Evolutionary conservation across 2,113 vertebrate species (phyloP), one percentile per base, ranked within the genome.

Genomic region (Nannospalax galili): DNA sequence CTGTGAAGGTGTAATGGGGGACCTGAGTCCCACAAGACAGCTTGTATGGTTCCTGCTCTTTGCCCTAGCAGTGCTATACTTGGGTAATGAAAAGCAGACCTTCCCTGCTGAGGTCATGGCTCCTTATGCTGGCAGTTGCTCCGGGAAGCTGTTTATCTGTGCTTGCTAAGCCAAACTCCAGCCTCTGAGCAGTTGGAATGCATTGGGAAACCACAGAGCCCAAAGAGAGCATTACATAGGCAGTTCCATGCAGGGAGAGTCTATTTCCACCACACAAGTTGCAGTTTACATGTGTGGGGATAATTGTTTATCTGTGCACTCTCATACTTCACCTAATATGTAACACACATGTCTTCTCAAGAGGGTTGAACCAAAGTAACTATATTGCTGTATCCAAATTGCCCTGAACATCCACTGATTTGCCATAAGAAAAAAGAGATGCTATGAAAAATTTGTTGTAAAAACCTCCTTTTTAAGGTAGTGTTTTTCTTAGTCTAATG

Each of bases 101-200:
- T 56, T 92, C 80, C 82, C 0, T 94, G 69, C 58, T 88, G 88
- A 98, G 91, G 70, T 97, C 92, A 60, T 42, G 92, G 90, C 97
- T 97, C 93, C 95, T 37, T 89, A 15, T 14, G 9, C 95, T 93
- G 95, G 93, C 95, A 88, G 93, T 69, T 91, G 75, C 93, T 97
- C 67, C 96, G 96, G 95, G 97, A 98, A 97, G 96, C 89, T 17
- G 62, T 91, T 98, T 96, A 94, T 95, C 93, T 98, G 75, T 95
- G 91, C 88, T 98, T 96, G 78, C 72, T 92, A 97, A 98, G 96
- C 97, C 96, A 96, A 90, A 93, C 81, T 88, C 85, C 58, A 88
- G 95, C 70, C 91, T 96, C 91, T 73, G 37, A 95, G 72, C 92
- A 94, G 70, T 93, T 97, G 97, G 96, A 97, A 97, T 94, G 92